Base-by-base conservation (phyloP, 2,888 invertebrate species). In the Smittia aterrima region DNA sequence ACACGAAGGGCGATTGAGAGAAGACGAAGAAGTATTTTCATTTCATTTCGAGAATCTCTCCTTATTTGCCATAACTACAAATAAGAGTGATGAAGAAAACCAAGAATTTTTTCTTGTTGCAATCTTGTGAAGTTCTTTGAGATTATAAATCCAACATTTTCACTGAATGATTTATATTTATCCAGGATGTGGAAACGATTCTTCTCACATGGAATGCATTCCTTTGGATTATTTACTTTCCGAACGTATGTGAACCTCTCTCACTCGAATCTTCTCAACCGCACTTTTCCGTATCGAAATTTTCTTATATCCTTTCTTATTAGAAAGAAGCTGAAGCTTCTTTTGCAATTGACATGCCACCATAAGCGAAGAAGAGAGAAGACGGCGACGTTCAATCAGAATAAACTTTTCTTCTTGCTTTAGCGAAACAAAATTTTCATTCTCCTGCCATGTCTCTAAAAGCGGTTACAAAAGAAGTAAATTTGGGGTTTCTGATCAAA, bases 31-130 rank as follows among this genome's bases (percentile, higher is more conserved):
- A 58, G 58, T 2, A n/a, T 58, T 58, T 58, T 22, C 58, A 58
- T 22, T 58, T 58, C 22, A 58, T 7, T 22, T 22, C 22, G 13
- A 22, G 58, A 18, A 58, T 58, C 58, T 58, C 58, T 58, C 58
- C 58, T 58, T 58, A 22, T 58, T 58, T 58, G 58, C 58, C 58
- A 58, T 58, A 58, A 13, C 2, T n/a, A 58, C 58, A 58, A 11
- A 38, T 11, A 58, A 22, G n/a, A 20, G 58, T 18, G 58, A 58
- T 18, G 22, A 18, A 58, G 20, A 22, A 2, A 22, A 22, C 58
- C 9, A 58, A 13, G 22, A 47, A 47, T 47, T 7, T 58, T 58
- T 58, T 58, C 58, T 22, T 58, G 9, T 58, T 58, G 18, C 58
- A 58, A 20, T 58, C n/a, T 11, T 58, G 7, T 22, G 9, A 3